Evolutionary conservation across 1,140 invertebrate genomes (phyloP).

Genomic region (Anastrepha obliqua): DNA sequence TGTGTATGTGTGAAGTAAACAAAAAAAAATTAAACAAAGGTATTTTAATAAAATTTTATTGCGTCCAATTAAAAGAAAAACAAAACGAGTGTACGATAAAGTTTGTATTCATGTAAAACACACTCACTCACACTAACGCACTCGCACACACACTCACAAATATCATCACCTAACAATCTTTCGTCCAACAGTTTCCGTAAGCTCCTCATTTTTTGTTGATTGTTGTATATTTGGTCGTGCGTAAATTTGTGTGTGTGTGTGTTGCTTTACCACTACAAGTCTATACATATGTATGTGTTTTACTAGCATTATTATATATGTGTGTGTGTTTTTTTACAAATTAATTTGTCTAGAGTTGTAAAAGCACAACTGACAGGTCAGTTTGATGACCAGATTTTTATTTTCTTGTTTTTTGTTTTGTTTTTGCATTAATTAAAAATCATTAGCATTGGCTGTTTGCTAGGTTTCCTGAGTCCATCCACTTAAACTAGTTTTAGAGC

Average conservation of each 20-base stretch:
- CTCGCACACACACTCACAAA: neutral
- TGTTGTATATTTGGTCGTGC: neutral
- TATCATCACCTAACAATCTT: conserved; percentile 5
- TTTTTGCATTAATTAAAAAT: too few species aligned
- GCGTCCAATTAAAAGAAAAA: conserved; percentile 35
- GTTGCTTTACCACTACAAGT: neutral
- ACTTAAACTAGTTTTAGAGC: conserved; percentile 24
- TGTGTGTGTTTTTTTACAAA: too few species aligned
- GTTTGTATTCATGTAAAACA: neutral
- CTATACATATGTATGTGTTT: too few species aligned
- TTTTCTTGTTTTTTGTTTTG: too few species aligned
- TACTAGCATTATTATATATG: too few species aligned
- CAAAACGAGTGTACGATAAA: neutral
- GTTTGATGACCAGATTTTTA: too few species aligned
- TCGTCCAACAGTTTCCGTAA: conserved; percentile 10
- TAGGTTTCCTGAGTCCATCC: conserved; percentile 36
- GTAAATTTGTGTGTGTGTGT: neutral
- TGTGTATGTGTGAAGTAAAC: neutral
- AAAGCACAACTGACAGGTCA: too few species aligned
- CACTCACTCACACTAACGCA: neutral
- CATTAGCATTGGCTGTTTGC: neutral
- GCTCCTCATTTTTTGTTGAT: neutral
- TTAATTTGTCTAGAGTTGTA: too few species aligned
- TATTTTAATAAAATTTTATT: conserved; percentile 39
- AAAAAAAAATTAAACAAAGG: neutral